Conservation (phyloP, 2,113 vertebrate genomes). For the Dipodomys merriami region DNA sequence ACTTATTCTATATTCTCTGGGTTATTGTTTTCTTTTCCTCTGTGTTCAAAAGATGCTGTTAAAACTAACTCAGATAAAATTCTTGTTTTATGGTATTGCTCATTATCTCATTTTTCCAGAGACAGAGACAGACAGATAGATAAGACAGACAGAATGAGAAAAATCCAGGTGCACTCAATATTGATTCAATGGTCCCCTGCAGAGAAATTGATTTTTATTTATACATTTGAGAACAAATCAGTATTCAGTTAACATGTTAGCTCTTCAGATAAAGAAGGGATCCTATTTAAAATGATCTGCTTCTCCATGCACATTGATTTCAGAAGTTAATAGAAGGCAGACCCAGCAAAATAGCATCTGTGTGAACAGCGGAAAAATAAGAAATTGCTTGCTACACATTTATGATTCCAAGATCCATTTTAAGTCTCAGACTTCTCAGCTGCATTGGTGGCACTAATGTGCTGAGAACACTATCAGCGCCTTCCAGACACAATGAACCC, state of each 20-base stretch:
- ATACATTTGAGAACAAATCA: constrained; percentile 57
- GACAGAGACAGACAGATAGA: too few relatives aligned
- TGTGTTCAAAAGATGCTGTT: not conserved
- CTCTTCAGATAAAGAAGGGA: constrained; percentile 69
- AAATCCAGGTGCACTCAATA: constrained; percentile 1
- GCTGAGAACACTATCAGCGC: constrained; percentile 64
- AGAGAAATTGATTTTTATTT: constrained; percentile 59
- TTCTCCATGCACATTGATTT: constrained; percentile 67
- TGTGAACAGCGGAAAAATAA: not conserved
- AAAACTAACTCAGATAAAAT: constrained; percentile 42
- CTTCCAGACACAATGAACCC: constrained; percentile 66
- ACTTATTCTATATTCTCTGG: not conserved
- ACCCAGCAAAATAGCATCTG: not conserved
- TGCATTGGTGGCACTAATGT: constrained; percentile 64
- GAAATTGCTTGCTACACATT: constrained; percentile 47
- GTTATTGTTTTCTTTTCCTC: not conserved
- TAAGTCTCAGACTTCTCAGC: not conserved
- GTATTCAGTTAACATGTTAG: constrained; percentile 61
- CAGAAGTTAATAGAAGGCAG: constrained; percentile 39
- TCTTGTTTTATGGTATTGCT: not conserved
- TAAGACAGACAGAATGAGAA: not conserved
- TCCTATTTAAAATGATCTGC: constrained; percentile 65
- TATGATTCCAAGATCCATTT: constrained; percentile 56
- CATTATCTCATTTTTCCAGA: constrained; percentile 30
- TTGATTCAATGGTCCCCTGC: constrained; percentile 47